Base-by-base conservation (phyloP, 2,113 vertebrate genomes). In the Verasper variegatus region DNA sequence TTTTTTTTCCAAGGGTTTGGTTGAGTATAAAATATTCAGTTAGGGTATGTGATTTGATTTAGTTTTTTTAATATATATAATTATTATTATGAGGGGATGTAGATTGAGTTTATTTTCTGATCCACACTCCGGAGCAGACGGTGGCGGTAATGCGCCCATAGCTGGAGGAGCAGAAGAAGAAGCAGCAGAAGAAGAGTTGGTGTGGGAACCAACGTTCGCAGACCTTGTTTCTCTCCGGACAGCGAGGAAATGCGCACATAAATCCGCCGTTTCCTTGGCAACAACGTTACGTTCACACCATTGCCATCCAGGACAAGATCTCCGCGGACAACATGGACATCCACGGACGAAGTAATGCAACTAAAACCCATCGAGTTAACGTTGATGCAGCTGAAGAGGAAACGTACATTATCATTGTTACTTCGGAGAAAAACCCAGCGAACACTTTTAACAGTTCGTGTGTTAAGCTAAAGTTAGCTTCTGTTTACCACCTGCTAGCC, bases 221-320 rank as follows among this genome's bases (percentile, higher is more conserved):
- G 2, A 5, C 0, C 2, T 69, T 84, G 65, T 90, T 78, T 31
- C 54, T 4, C 4, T 72, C 51, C 91, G 88, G 90, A 84, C 17
- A 0, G 0, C 0, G 0, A 1, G 6, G 4, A 40, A 4, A 2
- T 24, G n/a, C 4, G 83, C 54, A 83, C 86, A 23, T 2, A 40
- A 15, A 21, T 63, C 74, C 67, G 35, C 63, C 27, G 94, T 95
- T 93, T 88, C 94, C 93, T 73, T 92, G 93, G 92, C 55, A 94
- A 90, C 92, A 91, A 21, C 40, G n/a, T 42, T 80, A 45, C 37
- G 11, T 31, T 24, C 63, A 45, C 40, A 42, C 0, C 11, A 40
- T 10, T 11, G 10, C 10, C 9, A 11, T 49, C 49, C 21, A 63
- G 61, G 31, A 67, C 1, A 47, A 24, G 10, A 7, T 21, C 17